Conservation (phyloP, 2,888 invertebrate species). For the Hofmannophila pseudospretella region DNA sequence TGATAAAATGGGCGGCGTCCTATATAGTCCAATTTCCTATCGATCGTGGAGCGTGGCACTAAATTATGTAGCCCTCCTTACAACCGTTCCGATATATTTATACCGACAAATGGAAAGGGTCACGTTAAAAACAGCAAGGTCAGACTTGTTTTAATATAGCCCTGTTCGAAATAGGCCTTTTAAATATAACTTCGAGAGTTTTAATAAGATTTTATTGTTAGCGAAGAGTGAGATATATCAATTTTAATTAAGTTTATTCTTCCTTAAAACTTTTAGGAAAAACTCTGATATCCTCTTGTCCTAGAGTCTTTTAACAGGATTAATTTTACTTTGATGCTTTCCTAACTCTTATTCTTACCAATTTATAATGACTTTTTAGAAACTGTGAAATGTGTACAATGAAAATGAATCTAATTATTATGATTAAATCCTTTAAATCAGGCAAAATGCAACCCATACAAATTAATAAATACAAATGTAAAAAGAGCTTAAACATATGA, state of each 20-base stretch:
- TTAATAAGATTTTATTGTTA: background rate
- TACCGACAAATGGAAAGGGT: slow-evolving; percentile 37
- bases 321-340: too few relatives aligned
- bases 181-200: slow-evolving; percentile 4
- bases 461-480: too few relatives aligned
- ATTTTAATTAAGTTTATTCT: too few relatives aligned
- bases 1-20: slow-evolving; percentile 17
- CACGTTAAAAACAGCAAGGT: slow-evolving; percentile 44
- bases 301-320: too few relatives aligned
- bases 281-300: background rate
- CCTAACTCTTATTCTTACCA: too few relatives aligned
- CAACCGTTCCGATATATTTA: slow-evolving; percentile 47
- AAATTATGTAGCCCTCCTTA: slow-evolving; percentile 56
- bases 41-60: slow-evolving; percentile 47
- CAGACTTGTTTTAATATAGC: slow-evolving; percentile 29
- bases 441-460: too few relatives aligned
- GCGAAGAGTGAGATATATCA: background rate
- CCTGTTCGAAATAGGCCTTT: slow-evolving; percentile 5
- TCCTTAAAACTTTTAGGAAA: too few relatives aligned
- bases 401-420: too few relatives aligned
- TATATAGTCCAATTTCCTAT: slow-evolving; percentile 40
- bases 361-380: too few relatives aligned
- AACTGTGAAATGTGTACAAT: too few relatives aligned
- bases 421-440: too few relatives aligned
- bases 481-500: too few relatives aligned